Evolutionary conservation across 2,888 invertebrate species (phyloP), one percentile per base, ranked within the genome.

Genomic region (Tricholauxania praeusta): DNA sequence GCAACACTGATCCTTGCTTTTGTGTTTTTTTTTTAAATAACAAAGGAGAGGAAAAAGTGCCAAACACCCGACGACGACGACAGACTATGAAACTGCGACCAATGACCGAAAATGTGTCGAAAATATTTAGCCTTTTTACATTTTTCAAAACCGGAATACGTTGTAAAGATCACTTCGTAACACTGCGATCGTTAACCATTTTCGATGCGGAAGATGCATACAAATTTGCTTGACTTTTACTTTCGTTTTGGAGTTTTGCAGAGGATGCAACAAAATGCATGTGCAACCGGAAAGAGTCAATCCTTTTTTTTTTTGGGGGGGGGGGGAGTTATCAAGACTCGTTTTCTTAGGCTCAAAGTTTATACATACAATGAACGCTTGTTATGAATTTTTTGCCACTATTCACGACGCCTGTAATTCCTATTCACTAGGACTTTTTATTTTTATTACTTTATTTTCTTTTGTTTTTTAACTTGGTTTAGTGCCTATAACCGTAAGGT

Each of bases 161-260:
- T 15, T 15, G 22, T 60, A 12, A 22, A 39, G 12, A 47, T 57
- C 57, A 28, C 57, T 19, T 39, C 6, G 57, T 8, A 57, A 19
- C 60, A 60, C 49, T n/a, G 12, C 48, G 59, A 48, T 17, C 62
- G 12, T 28, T 15, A 28, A 28, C 57, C n/a, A 60, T 10, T 52
- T 49, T 17, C 51, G 28, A 52, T n/a, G 17, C 10, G 55, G 51
- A 67, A 55, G 59, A 51, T 69, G 62, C 52, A 53, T 51, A 47
- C 1, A 32, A 63, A 70, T 28, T 28, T 15, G 53, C 17, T 62
- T 39, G 19, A 52, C 63, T 70, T 62, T 70, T 53, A 53, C 39
- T 70, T 70, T 53, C 52, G 70, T 68, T 68, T 3, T 28, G 57
- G 49, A 28, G 70, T 68, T 68, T 60, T 60, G 22, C 22, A 12